Percentiles rank a stretch among this genome's conserved stretches.
phyloP scores from a whole-genome alignment of 35 echinoderm and acorn worm genomes.

The Strongylocentrotus purpuratus region DNA sequence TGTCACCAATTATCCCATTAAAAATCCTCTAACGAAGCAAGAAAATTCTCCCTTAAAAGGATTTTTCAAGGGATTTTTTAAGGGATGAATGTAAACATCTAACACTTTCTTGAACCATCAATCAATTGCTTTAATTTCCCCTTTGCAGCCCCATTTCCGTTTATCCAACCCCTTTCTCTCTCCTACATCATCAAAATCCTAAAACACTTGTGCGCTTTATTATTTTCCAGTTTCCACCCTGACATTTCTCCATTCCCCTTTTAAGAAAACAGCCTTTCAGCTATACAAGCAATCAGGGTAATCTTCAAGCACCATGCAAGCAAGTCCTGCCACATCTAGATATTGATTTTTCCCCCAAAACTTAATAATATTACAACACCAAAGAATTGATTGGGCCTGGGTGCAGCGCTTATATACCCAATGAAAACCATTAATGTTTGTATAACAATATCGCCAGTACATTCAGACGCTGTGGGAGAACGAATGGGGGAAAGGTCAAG shows the following conservation, averaged over 20 bases:
- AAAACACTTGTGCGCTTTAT: background rate
- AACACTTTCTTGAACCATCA: too few relatives aligned
- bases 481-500: background rate
- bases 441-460: background rate
- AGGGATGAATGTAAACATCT: too few relatives aligned
- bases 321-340: background rate
- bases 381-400: background rate
- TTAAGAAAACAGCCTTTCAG: background rate
- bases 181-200: background rate
- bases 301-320: background rate
- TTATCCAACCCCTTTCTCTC: background rate
- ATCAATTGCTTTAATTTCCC: background rate
- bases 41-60: too few relatives aligned
- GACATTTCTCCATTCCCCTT: background rate
- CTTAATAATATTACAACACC: background rate
- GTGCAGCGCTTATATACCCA: background rate
- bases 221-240: background rate
- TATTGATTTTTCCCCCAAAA: background rate
- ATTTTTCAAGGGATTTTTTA: too few relatives aligned
- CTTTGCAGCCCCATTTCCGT: background rate
- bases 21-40: too few relatives aligned
- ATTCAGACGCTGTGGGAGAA: background rate
- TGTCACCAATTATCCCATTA: too few relatives aligned
- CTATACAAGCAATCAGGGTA: background rate
- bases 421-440: conserved; percentile 19